Conservation (phyloP, 2,113 vertebrate genomes). For the Trematocara stigmaticum region DNA sequence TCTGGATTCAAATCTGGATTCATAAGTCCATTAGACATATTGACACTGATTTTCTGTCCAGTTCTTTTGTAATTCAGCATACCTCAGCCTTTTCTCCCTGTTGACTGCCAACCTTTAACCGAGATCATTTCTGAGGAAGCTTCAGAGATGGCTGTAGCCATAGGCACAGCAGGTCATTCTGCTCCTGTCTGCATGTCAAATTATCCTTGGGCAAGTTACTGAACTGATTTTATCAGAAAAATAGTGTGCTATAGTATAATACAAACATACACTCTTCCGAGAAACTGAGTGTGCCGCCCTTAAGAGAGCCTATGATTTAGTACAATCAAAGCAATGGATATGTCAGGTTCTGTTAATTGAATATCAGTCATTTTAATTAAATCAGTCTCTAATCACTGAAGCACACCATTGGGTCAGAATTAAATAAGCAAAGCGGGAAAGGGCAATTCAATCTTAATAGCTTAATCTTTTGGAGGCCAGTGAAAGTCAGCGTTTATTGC, state of each 20-base stretch:
- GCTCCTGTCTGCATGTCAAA: background rate
- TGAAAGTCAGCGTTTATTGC: conserved; percentile 17
- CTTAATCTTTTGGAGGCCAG: conserved; percentile 31
- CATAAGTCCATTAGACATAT: background rate
- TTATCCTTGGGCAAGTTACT: background rate
- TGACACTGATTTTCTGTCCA: background rate
- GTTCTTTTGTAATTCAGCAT: background rate
- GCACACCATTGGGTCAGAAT: conserved; percentile 19
- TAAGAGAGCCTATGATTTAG: background rate
- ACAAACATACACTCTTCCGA: background rate
- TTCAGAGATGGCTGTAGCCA: background rate
- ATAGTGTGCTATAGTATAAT: background rate
- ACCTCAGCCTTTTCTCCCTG: background rate
- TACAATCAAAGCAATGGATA: background rate
- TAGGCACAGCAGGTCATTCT: background rate
- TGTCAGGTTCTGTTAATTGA: conserved; percentile 43
- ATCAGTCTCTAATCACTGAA: conserved; percentile 32
- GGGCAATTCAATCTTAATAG: conserved; percentile 48
- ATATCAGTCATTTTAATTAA: conserved; percentile 49
- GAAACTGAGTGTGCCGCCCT: background rate
- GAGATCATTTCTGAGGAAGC: background rate
- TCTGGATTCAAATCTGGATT: background rate
- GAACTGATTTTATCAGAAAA: background rate
- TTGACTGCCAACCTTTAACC: background rate
- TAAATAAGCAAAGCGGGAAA: conserved; percentile 59